These are phyloP conservation scores for Avahi laniger DNA, from an alignment of 2,797 vertebrate species.

Conservation along the genomic window DNA sequence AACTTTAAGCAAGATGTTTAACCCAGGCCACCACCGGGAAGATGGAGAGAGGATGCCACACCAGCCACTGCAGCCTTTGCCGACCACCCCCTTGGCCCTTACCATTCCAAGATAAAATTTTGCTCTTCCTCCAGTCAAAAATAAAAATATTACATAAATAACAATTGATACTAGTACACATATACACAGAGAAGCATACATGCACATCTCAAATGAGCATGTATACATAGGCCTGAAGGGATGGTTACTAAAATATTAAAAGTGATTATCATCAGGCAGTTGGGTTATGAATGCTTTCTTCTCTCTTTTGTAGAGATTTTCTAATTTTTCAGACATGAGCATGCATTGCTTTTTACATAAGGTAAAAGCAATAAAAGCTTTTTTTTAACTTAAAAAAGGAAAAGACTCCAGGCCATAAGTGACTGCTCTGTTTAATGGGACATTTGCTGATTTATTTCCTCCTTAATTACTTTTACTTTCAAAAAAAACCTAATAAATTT, in stretches of 20 bases:
- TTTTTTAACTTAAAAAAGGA: neutral
- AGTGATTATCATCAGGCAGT: neutral
- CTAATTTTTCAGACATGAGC: neutral
- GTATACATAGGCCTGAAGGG: neutral
- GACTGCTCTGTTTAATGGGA: slow-evolving; percentile 16
- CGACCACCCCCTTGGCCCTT: neutral
- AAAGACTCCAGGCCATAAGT: slow-evolving; percentile 3
- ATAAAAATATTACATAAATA: neutral
- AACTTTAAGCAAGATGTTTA: neutral
- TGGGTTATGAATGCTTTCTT: neutral
- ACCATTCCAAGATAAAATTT: neutral
- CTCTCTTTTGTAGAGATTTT: slow-evolving; percentile 13
- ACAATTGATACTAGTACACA: neutral
- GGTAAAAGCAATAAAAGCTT: slow-evolving; percentile 30
- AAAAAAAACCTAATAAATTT: slow-evolving; percentile 57
- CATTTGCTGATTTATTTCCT: slow-evolving; percentile 57
- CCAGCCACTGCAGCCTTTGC: neutral
- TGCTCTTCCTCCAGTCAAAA: neutral
- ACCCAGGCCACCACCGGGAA: neutral
- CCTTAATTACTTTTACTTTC: slow-evolving; percentile 60
- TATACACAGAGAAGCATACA: neutral
- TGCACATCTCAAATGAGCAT: neutral
- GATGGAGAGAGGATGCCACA: neutral
- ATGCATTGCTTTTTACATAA: slow-evolving; percentile 38
- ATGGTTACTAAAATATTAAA: neutral